Evolutionary conservation across 2,797 vertebrate genomes (phyloP).

Genomic region (Aulostomus chinensis): DNA sequence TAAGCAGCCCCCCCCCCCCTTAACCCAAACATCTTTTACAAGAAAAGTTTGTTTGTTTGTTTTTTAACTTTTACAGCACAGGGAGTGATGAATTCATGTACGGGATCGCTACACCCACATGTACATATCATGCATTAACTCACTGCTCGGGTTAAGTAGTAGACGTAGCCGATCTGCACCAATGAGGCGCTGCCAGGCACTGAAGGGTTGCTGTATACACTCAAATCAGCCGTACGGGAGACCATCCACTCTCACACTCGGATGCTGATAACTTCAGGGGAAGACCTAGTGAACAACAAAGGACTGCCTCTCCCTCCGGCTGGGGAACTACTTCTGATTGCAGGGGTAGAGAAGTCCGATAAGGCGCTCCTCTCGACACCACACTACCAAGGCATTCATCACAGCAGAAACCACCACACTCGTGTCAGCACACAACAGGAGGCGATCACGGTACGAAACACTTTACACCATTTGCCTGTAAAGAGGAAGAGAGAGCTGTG

Average conservation of each 20-base stretch:
- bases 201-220: slow-evolving; percentile 51
- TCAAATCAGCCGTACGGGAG: slow-evolving; percentile 50
- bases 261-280: slow-evolving; percentile 58
- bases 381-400: slow-evolving; percentile 79
- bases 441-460: slow-evolving; percentile 67
- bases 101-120: slow-evolving; percentile 76
- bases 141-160: slow-evolving; percentile 71
- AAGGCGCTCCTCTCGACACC: slow-evolving; percentile 70
- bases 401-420: slow-evolving; percentile 78
- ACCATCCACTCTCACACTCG: slow-evolving; percentile 73
- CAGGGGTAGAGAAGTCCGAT: slow-evolving; percentile 64
- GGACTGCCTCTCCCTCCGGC: slow-evolving; percentile 63
- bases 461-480: slow-evolving; percentile 79
- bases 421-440: slow-evolving; percentile 71
- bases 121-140: slow-evolving; percentile 78
- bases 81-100: slow-evolving; percentile 40
- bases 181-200: slow-evolving; percentile 44
- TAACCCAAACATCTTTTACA: slow-evolving; percentile 6
- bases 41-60: neutral
- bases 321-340: slow-evolving; percentile 71
- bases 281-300: slow-evolving; percentile 76
- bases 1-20: slow-evolving; percentile 52
- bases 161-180: slow-evolving; percentile 67
- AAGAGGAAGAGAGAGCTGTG: slow-evolving; percentile 83
- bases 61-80: slow-evolving; percentile 17